Evolutionary conservation across 2,888 invertebrate genomes (phyloP).

Genomic region (Gisinianus flammeolus): DNA sequence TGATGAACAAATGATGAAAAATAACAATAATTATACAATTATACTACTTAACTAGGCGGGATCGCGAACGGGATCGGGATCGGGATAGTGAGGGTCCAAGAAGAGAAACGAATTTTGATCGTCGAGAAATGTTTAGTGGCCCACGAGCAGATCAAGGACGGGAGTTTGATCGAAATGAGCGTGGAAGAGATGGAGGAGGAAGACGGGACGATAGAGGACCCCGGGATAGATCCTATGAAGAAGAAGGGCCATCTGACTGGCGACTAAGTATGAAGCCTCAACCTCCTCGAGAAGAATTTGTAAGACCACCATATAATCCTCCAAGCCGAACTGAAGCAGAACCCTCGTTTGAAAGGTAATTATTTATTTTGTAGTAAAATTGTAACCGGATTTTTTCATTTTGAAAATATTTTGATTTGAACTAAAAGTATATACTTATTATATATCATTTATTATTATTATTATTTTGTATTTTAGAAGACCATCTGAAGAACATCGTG

Average conservation of each 20-base stretch:
- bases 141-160: slow-evolving; percentile 32
- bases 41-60: too few relatives aligned
- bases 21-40: too few relatives aligned
- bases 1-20: too few relatives aligned
- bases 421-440: not conserved
- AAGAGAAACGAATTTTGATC: slow-evolving; percentile 59
- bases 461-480: not conserved
- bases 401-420: too few relatives aligned
- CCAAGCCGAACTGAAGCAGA: too few relatives aligned
- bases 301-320: too few relatives aligned
- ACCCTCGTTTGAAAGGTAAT: slow-evolving; percentile 15
- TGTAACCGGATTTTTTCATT: too few relatives aligned
- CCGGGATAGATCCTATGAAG: slow-evolving; percentile 52
- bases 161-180: slow-evolving; percentile 60
- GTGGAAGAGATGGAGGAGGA: slow-evolving; percentile 28
- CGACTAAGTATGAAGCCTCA: slow-evolving; percentile 28
- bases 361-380: not conserved
- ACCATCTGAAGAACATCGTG: slow-evolving; percentile 16
- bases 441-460: not conserved
- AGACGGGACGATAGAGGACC: slow-evolving; percentile 44
- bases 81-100: slow-evolving; percentile 39
- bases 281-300: slow-evolving; percentile 21
- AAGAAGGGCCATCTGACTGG: slow-evolving; percentile 38
- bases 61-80: slow-evolving; percentile 59
- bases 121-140: slow-evolving; percentile 44